Evolutionary conservation across 2,888 invertebrate species (phyloP), one percentile per base, ranked within the genome.

Genomic region (Drosophila melanosoma): DNA sequence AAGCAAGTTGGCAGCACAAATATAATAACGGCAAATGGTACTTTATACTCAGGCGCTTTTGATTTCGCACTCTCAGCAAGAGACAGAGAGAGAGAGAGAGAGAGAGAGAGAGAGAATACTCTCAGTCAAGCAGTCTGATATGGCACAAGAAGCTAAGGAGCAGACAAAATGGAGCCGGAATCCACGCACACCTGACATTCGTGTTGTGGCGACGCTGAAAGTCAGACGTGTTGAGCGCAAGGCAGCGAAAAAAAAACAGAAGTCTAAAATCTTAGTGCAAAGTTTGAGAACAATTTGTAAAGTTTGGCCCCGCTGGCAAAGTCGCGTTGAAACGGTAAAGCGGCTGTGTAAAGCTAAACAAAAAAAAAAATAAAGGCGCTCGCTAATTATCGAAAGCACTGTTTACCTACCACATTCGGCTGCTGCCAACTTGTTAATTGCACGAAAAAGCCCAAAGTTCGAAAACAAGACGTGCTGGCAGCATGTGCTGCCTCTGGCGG

Each of bases 121-220:
- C 73, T 76, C 61, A n/a, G 63, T 63, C 60, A 35, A 36, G 42
- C 56, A 20, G 57, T 66, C 66, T 53, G 64, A 58, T 33, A 42
- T 69, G 33, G 64, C 68, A 56, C 26, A 36, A 29, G 56, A 8
- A 71, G 51, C 49, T 59, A 71, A 63, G 69, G 66, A 83, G 76
- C 81, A 80, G 72, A 78, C 72, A 66, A 78, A 80, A 73, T 74
- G 79, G 74, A 87, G 86, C 89, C 90, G 89, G 86, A 88, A 83
- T 86, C 66, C 69, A 81, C 74, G 89, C 87, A 86, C 85, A 90
- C 91, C 90, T 91, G 92, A 85, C 91, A 92, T 87, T 87, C 90
- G 87, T 87, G 90, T 87, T 87, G 90, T 87, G 87, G 90, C 87
- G 79, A 89, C 80, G 87, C 82, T 90, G 87, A 70, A 84, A 87